These are phyloP conservation scores for Aelia acuminata DNA, from an alignment of 2,888 invertebrate genomes.

Conservation along the genomic window DNA sequence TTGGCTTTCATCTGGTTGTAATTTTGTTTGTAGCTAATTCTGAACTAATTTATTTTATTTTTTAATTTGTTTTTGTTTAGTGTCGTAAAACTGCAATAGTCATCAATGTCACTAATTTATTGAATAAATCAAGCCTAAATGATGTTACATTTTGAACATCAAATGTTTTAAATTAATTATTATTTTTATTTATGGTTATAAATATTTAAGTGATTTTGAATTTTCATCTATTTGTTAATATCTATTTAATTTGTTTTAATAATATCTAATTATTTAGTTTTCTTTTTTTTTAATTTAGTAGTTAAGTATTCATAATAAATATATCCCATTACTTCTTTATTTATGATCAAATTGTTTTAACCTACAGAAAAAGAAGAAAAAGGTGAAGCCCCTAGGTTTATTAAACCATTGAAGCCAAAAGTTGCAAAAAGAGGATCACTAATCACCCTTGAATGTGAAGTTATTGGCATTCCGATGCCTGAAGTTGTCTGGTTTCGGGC, in stretches of 20 bases:
- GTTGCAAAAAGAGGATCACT: slow-evolving; percentile 76
- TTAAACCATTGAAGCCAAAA: slow-evolving; percentile 77
- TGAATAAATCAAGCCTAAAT: background rate
- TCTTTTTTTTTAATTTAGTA: background rate
- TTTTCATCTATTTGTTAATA: background rate
- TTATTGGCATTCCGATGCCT: slow-evolving; percentile 80
- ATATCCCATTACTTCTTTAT: background rate
- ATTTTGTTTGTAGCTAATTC: background rate
- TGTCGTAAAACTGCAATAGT: too few species aligned
- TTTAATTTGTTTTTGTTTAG: too few species aligned
- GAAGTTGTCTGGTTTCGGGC: slow-evolving; percentile 80
- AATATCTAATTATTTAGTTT: background rate
- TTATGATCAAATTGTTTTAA: background rate
- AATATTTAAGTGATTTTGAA: background rate
- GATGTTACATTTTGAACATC: background rate
- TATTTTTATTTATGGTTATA: background rate
- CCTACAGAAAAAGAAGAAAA: slow-evolving; percentile 77
- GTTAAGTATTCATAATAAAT: background rate
- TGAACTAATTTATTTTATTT: too few species aligned
- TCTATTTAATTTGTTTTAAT: background rate
- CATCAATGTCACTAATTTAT: too few species aligned
- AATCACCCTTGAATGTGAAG: slow-evolving; percentile 78
- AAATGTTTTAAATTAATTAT: background rate
- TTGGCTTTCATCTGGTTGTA: background rate
- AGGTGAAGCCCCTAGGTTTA: slow-evolving; percentile 78